A percentile compares a stretch with the other conserved stretches of the same genome.
Conservation (phyloP, 2,113 vertebrate genomes). For the Neogale vison region DNA sequence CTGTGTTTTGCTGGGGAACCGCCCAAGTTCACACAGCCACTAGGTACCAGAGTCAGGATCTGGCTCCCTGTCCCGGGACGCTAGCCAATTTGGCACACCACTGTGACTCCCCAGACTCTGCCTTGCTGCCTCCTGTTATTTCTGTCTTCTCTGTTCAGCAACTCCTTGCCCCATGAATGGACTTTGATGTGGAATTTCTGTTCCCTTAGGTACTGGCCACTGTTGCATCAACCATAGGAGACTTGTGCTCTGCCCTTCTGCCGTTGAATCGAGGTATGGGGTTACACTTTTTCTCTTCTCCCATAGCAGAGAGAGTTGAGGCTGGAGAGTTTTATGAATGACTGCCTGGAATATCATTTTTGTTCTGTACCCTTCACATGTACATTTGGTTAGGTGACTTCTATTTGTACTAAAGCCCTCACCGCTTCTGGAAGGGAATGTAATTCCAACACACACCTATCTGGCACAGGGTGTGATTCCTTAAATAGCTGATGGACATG, state of each 20-base stretch:
- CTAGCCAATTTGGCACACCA: too few species aligned
- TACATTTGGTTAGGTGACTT: not conserved
- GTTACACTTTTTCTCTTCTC: not conserved
- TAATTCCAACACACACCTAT: not conserved
- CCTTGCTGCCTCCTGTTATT: not conserved
- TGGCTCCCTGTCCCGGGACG: not conserved
- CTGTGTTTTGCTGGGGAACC: not conserved
- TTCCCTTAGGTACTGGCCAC: not conserved
- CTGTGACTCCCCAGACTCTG: fast-evolving
- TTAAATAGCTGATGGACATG: not conserved
- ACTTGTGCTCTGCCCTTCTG: fast-evolving
- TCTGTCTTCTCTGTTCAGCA: not conserved
- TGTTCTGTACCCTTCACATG: not conserved
- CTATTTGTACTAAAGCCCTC: not conserved
- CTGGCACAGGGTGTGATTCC: not conserved
- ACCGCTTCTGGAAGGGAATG: not conserved
- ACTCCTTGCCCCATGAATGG: not conserved
- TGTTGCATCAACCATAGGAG: not conserved
- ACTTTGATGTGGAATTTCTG: not conserved
- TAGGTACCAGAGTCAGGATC: not conserved
- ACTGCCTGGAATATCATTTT: not conserved
- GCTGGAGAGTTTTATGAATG: not conserved
- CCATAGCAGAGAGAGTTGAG: not conserved
- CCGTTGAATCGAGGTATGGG: not conserved
- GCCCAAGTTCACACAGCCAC: not conserved